Base-by-base conservation (phyloP, 2,113 vertebrate genomes). In the Silurus glanis region DNA sequence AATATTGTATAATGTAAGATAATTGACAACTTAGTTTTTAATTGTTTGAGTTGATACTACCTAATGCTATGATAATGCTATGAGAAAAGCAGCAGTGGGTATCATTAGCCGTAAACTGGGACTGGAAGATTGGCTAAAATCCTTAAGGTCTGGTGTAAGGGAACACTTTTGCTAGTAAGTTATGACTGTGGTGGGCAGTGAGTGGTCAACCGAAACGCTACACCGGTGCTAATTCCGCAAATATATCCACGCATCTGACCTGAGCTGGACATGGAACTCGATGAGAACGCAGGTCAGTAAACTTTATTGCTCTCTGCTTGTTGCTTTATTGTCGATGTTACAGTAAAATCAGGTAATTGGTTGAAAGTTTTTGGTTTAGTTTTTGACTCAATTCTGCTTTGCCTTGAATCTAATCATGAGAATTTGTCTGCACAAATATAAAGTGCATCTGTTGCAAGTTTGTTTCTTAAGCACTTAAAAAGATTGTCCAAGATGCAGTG, bases 301-400 rank as follows among this genome's bases (percentile, higher is more conserved):
- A 51, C 79, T 78, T 84, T 47, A 67, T 84, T 83, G 28, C 56
- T 25, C 21, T 51, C n/a, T 72, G 49, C 28, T 72, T 71, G 9
- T 8, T 45, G 2, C 28, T 81, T 9, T 79, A 51, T 59, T 80
- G 56, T 25, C 61, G 16, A 47, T 28, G 7, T 81, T 19, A 49
- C 72, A 79, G 9, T 16, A 14, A 69, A 23, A 62, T 58, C 83
- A 81, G 49, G 66, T 55, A n/a, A 62, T 59, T n/a, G 4, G 49
- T 28, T 53, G 28, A 81, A 62, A n/a, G 19, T 1, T 59, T 28
- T 80, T 14, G 25, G 8, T 45, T 37, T 82, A 51, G 47, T 6
- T 58, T 78, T 58, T 58, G 16, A 58, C 62, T 28, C 17, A 58
- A 5, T 75, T 51, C 13, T 37, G 21, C 51, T 59, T 74, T 12